Percentiles rank a stretch among this genome's conserved stretches.
phyloP scores from a whole-genome alignment of 2,888 invertebrate species.

The Embidobia sp. region DNA sequence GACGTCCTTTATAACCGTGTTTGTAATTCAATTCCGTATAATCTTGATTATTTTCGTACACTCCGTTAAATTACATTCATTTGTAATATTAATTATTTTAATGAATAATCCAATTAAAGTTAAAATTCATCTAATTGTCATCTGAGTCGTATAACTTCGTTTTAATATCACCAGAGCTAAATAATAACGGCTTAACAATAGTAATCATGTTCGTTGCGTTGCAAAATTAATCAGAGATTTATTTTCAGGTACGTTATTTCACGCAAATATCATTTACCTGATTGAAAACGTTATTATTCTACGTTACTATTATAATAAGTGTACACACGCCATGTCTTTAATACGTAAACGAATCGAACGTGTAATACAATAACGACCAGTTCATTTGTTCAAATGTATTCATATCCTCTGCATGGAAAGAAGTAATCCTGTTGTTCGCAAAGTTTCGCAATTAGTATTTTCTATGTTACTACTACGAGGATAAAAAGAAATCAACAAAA shows the following conservation, averaged over 20 bases:
- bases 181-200: slow-evolving; percentile 3
- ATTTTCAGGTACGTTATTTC: neutral
- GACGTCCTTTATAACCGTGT: neutral
- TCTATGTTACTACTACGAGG: too few relatives aligned
- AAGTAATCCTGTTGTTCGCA: too few relatives aligned
- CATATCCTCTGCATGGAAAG: too few relatives aligned
- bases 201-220: neutral
- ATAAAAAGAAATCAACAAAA: too few relatives aligned
- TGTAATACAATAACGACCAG: too few relatives aligned
- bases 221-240: neutral
- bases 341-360: too few relatives aligned
- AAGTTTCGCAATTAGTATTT: too few relatives aligned
- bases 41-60: neutral
- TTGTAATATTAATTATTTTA: slow-evolving; percentile 15
- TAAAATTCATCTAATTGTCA: slow-evolving; percentile 8
- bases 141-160: slow-evolving; percentile 1
- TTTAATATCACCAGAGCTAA: slow-evolving; percentile 16
- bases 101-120: slow-evolving; percentile 25
- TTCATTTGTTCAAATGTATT: too few relatives aligned
- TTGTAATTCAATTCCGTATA: neutral
- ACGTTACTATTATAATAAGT: neutral
- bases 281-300: neutral
- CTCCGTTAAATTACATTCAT: neutral
- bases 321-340: too few relatives aligned
- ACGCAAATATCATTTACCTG: slow-evolving; percentile 5